phyloP scores from a whole-genome alignment of 2,797 vertebrate species.

The Streptopelia turtur region DNA sequence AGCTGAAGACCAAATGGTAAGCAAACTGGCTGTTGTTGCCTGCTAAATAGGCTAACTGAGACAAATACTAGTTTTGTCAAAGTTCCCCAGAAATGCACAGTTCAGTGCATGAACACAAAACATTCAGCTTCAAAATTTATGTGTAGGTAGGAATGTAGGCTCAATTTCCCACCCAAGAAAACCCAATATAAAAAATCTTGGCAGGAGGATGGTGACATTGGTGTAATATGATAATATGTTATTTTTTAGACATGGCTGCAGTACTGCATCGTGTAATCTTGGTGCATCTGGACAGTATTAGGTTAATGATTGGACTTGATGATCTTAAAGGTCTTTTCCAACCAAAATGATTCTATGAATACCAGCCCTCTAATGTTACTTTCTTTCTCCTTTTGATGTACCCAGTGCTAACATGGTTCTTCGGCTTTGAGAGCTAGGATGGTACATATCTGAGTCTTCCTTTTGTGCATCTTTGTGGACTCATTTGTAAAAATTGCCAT shows the following conservation, averaged over 20 bases:
- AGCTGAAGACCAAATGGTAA: neutral
- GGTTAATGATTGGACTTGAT: no score
- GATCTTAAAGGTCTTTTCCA: no score
- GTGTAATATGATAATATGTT: neutral
- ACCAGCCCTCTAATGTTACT: neutral
- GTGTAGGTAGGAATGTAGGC: neutral
- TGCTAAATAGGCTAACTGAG: neutral
- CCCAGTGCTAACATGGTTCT: neutral
- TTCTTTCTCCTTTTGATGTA: neutral
- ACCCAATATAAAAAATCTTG: neutral
- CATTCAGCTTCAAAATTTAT: neutral
- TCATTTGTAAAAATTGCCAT: neutral
- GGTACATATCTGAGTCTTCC: neutral
- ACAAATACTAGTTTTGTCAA: neutral
- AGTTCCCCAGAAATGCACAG: neutral
- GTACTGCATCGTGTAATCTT: neutral
- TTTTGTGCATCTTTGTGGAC: neutral
- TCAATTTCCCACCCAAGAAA: neutral
- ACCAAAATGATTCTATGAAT: neutral
- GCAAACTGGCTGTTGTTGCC: neutral
- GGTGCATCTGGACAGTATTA: neutral
- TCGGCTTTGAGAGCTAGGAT: neutral
- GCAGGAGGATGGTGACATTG: neutral
- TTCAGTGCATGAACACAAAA: neutral
- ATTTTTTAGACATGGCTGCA: neutral